Evolutionary conservation across 2,797 vertebrate genomes (phyloP).

Genomic region (Pogonophryne albipinna): DNA sequence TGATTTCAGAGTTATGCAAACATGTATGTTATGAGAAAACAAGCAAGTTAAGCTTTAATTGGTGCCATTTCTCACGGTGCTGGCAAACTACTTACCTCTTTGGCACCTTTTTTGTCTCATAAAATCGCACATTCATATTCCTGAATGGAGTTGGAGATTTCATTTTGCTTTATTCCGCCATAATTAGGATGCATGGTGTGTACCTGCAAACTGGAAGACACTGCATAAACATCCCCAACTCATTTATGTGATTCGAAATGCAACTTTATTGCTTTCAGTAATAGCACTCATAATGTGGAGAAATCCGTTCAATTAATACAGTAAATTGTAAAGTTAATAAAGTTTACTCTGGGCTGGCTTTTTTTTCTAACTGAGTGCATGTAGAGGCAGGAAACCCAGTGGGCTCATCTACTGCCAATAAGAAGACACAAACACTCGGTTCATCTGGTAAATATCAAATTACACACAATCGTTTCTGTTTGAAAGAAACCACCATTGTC

Average conservation of each 20-base stretch:
- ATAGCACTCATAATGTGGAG: conserved; percentile 72
- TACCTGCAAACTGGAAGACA: conserved; percentile 79
- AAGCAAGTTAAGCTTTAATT: conserved; percentile 99
- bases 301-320: conserved; percentile 79
- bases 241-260: conserved; percentile 74
- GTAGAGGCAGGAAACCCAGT: neutral
- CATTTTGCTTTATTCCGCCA: conserved; percentile 82
- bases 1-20: conserved; percentile 99
- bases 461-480: conserved; percentile 37
- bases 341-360: conserved; percentile 42
- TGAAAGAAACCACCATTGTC: conserved; percentile 7
- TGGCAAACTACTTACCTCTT: conserved; percentile 97
- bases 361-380: neutral
- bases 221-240: conserved; percentile 69
- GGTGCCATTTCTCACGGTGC: conserved; percentile 95
- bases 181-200: conserved; percentile 86
- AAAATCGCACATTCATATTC: conserved; percentile 96
- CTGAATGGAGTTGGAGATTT: conserved; percentile 89
- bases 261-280: conserved; percentile 79
- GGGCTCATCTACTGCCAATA: conserved; percentile 52
- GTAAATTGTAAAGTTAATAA: conserved; percentile 71
- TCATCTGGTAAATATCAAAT: conserved; percentile 35
- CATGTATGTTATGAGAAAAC: conserved; percentile 99
- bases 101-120: conserved; percentile 91
- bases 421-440: conserved; percentile 19